Conservation (phyloP, 2,888 invertebrate genomes). For the Scaptomyza cyrtandrae region DNA sequence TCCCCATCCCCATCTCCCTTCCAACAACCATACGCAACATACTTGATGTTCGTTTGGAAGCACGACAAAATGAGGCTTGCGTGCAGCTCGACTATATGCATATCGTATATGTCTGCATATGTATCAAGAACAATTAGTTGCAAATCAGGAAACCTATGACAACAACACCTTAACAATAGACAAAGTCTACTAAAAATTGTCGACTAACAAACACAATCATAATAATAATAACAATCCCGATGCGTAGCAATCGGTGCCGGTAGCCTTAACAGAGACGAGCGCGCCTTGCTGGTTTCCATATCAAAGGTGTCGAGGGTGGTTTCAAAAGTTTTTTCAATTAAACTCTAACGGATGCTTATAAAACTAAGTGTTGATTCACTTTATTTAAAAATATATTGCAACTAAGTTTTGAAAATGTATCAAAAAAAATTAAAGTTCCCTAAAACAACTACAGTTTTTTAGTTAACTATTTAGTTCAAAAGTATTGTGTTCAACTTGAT, state of each 20-base stretch:
- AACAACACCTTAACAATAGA: constrained; percentile 71
- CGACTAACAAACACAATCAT: constrained; percentile 20
- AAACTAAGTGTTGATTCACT: too few species aligned
- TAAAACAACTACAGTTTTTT: too few species aligned
- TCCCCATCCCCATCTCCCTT: neutral
- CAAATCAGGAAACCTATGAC: constrained; percentile 71
- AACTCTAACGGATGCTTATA: too few species aligned
- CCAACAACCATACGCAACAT: constrained; percentile 39
- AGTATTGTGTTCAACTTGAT: too few species aligned
- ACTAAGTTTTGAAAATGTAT: too few species aligned
- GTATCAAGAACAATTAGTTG: constrained; percentile 70
- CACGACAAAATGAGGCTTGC: constrained; percentile 45
- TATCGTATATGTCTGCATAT: constrained; percentile 11
- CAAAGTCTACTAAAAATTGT: constrained; percentile 51
- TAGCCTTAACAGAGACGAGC: constrained; percentile 25
- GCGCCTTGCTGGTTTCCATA: constrained; percentile 21
- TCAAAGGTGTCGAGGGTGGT: constrained; percentile 34
- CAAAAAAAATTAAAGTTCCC: too few species aligned
- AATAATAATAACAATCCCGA: constrained; percentile 8
- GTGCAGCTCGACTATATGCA: constrained; percentile 53
- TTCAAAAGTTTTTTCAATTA: neutral
- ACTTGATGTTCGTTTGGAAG: neutral
- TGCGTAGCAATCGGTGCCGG: constrained; percentile 75
- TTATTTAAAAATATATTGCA: too few species aligned
- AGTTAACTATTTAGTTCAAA: too few species aligned